phyloP scores from a whole-genome alignment of 2,888 invertebrate genomes.

The Deroplatys truncata region DNA sequence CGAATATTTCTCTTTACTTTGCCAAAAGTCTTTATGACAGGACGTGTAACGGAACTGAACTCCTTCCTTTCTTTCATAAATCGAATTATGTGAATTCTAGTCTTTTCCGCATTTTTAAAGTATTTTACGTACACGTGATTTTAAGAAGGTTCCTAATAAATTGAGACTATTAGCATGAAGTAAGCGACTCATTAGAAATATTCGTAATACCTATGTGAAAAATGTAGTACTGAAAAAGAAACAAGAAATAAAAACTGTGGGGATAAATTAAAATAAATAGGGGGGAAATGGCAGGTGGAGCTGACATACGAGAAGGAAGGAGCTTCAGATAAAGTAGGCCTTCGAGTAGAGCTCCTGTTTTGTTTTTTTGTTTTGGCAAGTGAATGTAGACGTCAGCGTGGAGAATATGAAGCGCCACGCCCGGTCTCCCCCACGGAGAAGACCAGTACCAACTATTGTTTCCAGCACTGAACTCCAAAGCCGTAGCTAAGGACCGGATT shows the following conservation, averaged over 20 bases:
- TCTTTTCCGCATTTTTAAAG: too few relatives aligned
- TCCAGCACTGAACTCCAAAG: neutral
- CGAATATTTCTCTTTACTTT: too few relatives aligned
- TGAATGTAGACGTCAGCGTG: neutral
- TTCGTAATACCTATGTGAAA: too few relatives aligned
- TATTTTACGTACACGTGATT: too few relatives aligned
- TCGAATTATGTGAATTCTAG: too few relatives aligned
- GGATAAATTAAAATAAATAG: neutral
- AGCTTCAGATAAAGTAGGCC: neutral
- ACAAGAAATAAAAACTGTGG: too few relatives aligned
- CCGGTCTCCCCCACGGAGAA: neutral
- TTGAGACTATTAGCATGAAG: too few relatives aligned
- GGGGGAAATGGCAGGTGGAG: neutral
- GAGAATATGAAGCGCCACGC: neutral
- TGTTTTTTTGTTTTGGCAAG: neutral
- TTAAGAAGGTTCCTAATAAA: too few relatives aligned
- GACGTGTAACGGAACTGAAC: too few relatives aligned
- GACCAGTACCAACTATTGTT: neutral
- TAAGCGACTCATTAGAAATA: too few relatives aligned
- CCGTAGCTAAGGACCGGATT: neutral
- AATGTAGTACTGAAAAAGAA: neutral
- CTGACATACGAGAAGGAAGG: neutral
- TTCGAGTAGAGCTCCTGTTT: neutral
- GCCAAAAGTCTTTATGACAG: too few relatives aligned
- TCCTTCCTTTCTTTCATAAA: too few relatives aligned